Evolutionary conservation across 2,797 vertebrate species (phyloP), one percentile per base, ranked within the genome.

Genomic region (Prunella strophiata): DNA sequence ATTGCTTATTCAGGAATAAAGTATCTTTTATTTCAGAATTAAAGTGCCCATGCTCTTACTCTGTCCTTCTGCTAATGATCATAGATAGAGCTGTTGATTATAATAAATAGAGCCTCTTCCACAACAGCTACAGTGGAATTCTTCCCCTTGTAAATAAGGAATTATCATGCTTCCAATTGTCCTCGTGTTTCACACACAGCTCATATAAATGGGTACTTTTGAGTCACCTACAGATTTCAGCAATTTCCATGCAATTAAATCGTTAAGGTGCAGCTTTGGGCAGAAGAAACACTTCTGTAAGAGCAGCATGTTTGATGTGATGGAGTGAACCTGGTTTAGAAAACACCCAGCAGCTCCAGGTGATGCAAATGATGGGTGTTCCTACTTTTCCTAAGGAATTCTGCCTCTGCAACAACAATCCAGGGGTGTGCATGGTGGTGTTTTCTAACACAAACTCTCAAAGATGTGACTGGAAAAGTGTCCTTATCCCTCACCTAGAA

Each of bases 221-320:
- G 47, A 73, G 48, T 74, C 23, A 85, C 38, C 48, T 55, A 34
- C 21, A 67, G 75, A 70, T 70, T 80, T 85, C 71, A 85, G 81
- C 81, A n/a, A 55, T 85, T 91, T 67, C 34, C 57, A n/a, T 17
- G 61, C 91, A 89, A 94, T 88, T 88, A 93, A 95, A 42, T 71
- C 3, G 0, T 88, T 91, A 63, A 74, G 1, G 7, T 45, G 45
- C 34, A 79, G 81, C 57, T 93, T 83, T 15, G 61, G 63, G 75
- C 34, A 85, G 89, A 50, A 83, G 48, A 85, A 87, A 32, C 32
- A 50, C 30, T 26, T 80, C 48, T 52, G 52, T 57, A 85, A 57
- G 4, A 90, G 62, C 27, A 36, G 9, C 0, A 3, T 52, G 18
- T 85, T 70, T 45, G 71, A 73, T n/a, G 4, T 15, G 81, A 85